phyloP scores from a whole-genome alignment of 2,888 invertebrate species.

The Cantharis nigra region DNA sequence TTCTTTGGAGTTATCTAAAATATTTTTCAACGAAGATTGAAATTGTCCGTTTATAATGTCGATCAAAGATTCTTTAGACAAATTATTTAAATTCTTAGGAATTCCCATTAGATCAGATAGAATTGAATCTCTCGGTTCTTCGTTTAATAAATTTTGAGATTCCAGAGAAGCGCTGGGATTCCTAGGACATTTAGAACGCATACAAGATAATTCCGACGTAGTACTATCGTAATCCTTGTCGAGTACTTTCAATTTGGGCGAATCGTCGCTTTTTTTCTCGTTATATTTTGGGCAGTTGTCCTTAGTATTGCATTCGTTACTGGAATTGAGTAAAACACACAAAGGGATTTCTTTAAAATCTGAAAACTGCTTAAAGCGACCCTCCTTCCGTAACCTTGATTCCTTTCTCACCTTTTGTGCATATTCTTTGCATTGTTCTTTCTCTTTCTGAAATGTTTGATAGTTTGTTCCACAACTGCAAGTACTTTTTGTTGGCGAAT shows the following conservation, averaged over 20 bases:
- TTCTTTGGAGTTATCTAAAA: background rate
- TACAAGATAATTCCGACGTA: background rate
- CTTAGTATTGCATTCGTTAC: background rate
- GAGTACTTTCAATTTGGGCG: background rate
- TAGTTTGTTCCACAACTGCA: background rate
- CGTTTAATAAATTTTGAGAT: background rate
- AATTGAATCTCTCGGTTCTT: background rate
- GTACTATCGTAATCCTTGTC: background rate
- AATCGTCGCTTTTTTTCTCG: background rate
- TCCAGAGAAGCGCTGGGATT: background rate
- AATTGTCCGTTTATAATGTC: background rate
- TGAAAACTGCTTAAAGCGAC: conserved; percentile 31
- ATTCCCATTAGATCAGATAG: background rate
- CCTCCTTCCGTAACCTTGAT: conserved; percentile 33
- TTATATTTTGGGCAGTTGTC: background rate
- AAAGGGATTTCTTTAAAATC: conserved; percentile 40
- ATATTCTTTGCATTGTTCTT: conserved; percentile 33
- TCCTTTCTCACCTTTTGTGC: conserved; percentile 35
- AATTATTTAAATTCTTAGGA: background rate
- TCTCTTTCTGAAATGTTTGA: conserved; percentile 21
- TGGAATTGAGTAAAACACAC: conserved; percentile 26
- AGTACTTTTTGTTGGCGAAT: background rate
- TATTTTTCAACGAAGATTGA: background rate
- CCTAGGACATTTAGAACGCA: background rate
- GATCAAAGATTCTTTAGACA: conserved; percentile 1